Percentiles rank a stretch among this genome's conserved stretches.
Evolutionary conservation across 1,140 invertebrate species (phyloP).

Genomic region (Nautilus pompilius): DNA sequence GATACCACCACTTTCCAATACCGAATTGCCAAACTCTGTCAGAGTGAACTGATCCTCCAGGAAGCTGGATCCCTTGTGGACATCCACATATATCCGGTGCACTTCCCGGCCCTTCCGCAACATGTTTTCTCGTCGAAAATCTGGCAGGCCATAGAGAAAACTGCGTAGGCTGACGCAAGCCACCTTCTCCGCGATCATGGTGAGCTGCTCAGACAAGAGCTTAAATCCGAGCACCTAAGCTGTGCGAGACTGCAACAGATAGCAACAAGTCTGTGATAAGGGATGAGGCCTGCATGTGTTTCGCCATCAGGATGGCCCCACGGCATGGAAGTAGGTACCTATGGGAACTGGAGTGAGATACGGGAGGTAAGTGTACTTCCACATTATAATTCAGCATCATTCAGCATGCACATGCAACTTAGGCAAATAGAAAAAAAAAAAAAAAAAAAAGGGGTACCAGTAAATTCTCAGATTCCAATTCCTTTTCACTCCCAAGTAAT

Average conservation of each 20-base stretch:
- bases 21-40: conserved; percentile 46
- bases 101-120: conserved; percentile 46
- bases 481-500: too few relatives aligned
- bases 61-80: conserved; percentile 44
- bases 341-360: neutral
- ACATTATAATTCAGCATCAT: too few relatives aligned
- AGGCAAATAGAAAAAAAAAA: too few relatives aligned
- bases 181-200: conserved; percentile 40
- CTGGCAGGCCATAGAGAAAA: conserved; percentile 38
- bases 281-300: neutral
- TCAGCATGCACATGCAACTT: too few relatives aligned
- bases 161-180: conserved; percentile 37
- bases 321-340: neutral
- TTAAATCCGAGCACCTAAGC: too few relatives aligned
- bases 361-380: neutral
- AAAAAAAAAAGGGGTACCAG: too few relatives aligned
- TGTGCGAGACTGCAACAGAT: too few relatives aligned
- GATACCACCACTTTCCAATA: conserved; percentile 42
- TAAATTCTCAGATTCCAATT: too few relatives aligned
- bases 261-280: conserved; percentile 12
- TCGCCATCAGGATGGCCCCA: neutral
- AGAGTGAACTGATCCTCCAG: conserved; percentile 44
- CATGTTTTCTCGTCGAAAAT: conserved; percentile 44
- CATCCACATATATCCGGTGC: conserved; percentile 46
- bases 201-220: too few relatives aligned